Conservation (phyloP, 2,888 invertebrate genomes). For the Coenonympha glycerion region DNA sequence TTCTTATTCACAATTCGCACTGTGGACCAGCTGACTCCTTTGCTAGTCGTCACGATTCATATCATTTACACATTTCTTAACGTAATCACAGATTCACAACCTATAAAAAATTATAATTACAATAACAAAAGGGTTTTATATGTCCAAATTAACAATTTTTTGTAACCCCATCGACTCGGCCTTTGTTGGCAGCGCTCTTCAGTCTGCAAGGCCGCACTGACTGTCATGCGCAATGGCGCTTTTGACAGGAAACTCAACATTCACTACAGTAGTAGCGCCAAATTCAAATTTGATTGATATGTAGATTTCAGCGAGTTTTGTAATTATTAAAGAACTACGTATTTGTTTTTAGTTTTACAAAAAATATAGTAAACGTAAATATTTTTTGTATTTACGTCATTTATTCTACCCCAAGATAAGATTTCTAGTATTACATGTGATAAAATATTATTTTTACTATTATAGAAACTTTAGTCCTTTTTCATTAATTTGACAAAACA, state of each 20-base stretch:
- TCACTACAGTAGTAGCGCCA: constrained; percentile 71
- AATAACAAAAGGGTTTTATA: constrained; percentile 73
- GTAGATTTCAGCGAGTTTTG: no score
- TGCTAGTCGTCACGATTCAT: constrained; percentile 77
- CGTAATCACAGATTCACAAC: constrained; percentile 78
- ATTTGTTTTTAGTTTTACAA: no score
- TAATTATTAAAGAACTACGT: no score
- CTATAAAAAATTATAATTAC: constrained; percentile 76
- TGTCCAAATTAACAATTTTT: constrained; percentile 74
- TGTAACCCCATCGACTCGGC: constrained; percentile 77
- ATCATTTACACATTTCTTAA: constrained; percentile 76
- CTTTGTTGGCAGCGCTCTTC: constrained; percentile 76
- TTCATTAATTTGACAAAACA: no score
- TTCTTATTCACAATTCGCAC: constrained; percentile 81
- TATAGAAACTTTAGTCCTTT: no score
- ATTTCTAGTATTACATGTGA: no score
- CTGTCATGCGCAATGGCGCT: constrained; percentile 76
- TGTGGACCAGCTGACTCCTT: constrained; percentile 83
- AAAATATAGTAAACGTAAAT: no score
- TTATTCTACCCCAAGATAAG: no score
- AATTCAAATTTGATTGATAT: constrained; percentile 42
- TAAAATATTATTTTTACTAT: no score
- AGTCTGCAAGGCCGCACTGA: constrained; percentile 77
- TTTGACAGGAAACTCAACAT: constrained; percentile 75
- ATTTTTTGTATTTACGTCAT: no score